A percentile compares a stretch with the other conserved stretches of the same genome.
These are phyloP conservation scores for Acyrthosiphon pisum DNA, from an alignment of 1,140 invertebrate species.

Conservation along the genomic window DNA sequence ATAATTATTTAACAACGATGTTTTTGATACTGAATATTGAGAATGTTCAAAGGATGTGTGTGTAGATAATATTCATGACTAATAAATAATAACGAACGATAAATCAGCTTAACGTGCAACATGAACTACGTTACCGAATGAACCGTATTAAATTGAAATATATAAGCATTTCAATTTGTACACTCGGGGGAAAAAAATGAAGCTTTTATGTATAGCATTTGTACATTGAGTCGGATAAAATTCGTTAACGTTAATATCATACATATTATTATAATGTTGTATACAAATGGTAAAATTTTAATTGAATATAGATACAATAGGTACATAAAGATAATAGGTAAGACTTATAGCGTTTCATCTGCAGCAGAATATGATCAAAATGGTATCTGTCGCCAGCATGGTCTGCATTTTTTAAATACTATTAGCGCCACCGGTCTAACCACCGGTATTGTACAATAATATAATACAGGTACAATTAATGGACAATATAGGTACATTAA, in stretches of 20 bases:
- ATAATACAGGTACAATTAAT: too few relatives aligned
- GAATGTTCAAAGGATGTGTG: background rate
- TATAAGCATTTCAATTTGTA: too few relatives aligned
- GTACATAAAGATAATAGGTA: too few relatives aligned
- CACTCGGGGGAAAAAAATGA: too few relatives aligned
- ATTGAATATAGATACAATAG: too few relatives aligned
- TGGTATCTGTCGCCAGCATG: too few relatives aligned
- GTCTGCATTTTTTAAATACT: background rate
- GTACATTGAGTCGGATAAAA: background rate
- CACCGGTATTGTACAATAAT: background rate
- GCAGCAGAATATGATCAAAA: too few relatives aligned
- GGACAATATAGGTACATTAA: too few relatives aligned
- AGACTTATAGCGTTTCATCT: background rate
- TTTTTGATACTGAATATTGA: background rate
- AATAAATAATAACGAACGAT: too few relatives aligned
- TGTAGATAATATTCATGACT: background rate
- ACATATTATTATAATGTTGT: too few relatives aligned
- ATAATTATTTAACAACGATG: background rate
- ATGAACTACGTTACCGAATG: background rate
- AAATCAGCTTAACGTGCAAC: background rate
- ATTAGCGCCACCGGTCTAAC: background rate
- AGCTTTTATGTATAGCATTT: background rate
- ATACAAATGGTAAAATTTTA: too few relatives aligned
- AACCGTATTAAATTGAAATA: background rate
- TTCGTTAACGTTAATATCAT: background rate